These are phyloP conservation scores for Pantherophis guttatus DNA, from an alignment of 2,113 vertebrate genomes.

Conservation along the genomic window DNA sequence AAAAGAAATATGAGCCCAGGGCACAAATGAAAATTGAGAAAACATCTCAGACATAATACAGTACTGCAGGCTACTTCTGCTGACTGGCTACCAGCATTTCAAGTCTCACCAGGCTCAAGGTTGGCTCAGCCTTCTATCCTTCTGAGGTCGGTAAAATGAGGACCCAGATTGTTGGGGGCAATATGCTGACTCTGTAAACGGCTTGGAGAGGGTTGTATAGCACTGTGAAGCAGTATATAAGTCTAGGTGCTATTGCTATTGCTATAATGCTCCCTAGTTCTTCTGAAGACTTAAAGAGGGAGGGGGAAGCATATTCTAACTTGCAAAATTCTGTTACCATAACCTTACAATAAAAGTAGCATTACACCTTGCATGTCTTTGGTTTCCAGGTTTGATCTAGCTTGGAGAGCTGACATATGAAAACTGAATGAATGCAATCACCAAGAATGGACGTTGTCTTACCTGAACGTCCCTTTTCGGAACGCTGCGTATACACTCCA, in stretches of 20 bases:
- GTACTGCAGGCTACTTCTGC: too few species aligned
- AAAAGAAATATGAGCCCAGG: neutral
- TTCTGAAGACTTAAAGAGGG: neutral
- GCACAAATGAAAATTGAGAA: neutral
- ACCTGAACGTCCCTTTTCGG: too few species aligned
- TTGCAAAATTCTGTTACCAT: neutral
- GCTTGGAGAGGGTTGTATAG: too few species aligned
- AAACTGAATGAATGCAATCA: neutral
- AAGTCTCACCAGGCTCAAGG: too few species aligned
- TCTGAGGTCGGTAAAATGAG: too few species aligned
- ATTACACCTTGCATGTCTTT: neutral
- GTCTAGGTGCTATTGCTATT: neutral
- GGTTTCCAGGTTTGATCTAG: neutral
- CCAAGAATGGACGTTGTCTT: too few species aligned
- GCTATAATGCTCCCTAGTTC: neutral
- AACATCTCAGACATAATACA: neutral
- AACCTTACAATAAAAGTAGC: neutral
- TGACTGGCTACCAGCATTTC: too few species aligned
- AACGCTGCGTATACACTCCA: too few species aligned
- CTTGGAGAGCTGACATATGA: neutral
- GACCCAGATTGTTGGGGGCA: too few species aligned
- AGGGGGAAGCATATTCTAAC: neutral
- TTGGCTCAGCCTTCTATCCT: too few species aligned
- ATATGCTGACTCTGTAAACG: too few species aligned
- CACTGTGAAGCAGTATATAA: too few species aligned